Evolutionary conservation across 2,113 vertebrate genomes (phyloP).

Genomic region (Burhinus oedicnemus): DNA sequence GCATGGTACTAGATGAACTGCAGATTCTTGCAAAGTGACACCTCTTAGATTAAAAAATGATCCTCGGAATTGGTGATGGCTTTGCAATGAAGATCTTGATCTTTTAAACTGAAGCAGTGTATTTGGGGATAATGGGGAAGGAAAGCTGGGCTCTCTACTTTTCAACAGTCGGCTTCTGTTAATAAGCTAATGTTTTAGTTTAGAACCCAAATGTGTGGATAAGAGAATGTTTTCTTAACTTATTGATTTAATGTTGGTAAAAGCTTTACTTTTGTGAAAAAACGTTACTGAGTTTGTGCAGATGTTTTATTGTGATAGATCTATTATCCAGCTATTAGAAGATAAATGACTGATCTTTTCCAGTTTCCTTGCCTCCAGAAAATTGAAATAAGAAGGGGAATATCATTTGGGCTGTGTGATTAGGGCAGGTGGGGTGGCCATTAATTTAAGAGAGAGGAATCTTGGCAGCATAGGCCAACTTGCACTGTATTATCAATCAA

Average conservation of each 20-base stretch:
- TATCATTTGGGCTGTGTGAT: constrained; percentile 91
- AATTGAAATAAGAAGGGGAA: constrained; percentile 98
- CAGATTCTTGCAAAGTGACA: constrained; percentile 24
- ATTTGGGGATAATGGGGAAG: background rate
- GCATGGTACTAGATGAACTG: background rate
- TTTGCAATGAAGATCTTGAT: constrained; percentile 1
- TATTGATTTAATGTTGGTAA: constrained; percentile 78
- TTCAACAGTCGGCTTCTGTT: background rate
- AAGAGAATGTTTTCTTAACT: constrained; percentile 69
- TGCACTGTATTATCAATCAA: constrained; percentile 91
- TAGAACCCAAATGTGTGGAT: constrained; percentile 3
- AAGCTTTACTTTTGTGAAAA: constrained; percentile 66
- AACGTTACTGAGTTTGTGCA: constrained; percentile 85
- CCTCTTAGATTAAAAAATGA: constrained; percentile 48
- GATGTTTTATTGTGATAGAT: constrained; percentile 98
- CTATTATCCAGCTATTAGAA: constrained; percentile 99
- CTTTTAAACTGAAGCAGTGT: background rate
- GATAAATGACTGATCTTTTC: constrained; percentile 99
- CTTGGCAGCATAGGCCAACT: constrained; percentile 85
- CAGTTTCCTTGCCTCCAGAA: constrained; percentile 86
- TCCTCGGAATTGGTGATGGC: background rate
- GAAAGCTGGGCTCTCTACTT: background rate
- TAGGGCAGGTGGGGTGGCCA: constrained; percentile 91
- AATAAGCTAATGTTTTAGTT: constrained; percentile 46
- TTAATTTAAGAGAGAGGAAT: constrained; percentile 88